Evolutionary conservation across 2,888 invertebrate genomes (phyloP).

Genomic region (Lasioglossum leucozonium): DNA sequence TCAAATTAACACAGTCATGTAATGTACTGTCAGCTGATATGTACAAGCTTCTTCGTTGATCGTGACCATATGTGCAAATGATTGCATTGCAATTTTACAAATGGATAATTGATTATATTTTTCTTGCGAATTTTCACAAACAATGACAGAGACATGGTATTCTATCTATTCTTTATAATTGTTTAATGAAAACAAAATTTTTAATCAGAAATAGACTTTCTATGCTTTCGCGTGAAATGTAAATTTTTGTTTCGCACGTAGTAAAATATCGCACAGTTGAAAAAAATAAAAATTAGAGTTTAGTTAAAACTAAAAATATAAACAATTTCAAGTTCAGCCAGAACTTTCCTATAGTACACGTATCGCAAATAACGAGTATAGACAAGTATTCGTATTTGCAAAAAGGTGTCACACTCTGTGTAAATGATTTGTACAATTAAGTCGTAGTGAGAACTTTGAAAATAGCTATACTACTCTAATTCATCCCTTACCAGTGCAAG

Average conservation of each 20-base stretch:
- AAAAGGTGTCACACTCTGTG: not conserved
- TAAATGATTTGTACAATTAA: not conserved
- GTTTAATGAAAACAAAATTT: not conserved
- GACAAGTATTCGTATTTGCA: not conserved
- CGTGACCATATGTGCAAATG: not conserved
- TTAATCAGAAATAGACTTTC: not conserved
- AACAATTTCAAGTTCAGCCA: not conserved
- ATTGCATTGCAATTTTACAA: not conserved
- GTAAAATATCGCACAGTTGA: not conserved
- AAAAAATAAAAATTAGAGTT: not conserved
- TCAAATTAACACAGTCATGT: constrained; percentile 6
- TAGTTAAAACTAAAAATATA: not conserved
- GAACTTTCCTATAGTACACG: not conserved
- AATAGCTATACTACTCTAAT: not conserved
- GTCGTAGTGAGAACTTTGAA: not conserved
- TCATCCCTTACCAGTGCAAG: constrained; percentile 7
- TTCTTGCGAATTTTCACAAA: not conserved
- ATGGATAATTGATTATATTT: not conserved
- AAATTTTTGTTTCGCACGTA: not conserved
- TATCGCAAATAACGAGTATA: not conserved
- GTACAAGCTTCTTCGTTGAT: not conserved
- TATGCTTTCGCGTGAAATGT: not conserved
- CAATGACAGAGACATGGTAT: too few species aligned
- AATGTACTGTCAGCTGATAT: not conserved
- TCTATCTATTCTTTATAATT: not conserved